Evolutionary conservation across 2,797 vertebrate species (phyloP), one percentile per base, ranked within the genome.

Genomic region (Arremon brunneinucha): DNA sequence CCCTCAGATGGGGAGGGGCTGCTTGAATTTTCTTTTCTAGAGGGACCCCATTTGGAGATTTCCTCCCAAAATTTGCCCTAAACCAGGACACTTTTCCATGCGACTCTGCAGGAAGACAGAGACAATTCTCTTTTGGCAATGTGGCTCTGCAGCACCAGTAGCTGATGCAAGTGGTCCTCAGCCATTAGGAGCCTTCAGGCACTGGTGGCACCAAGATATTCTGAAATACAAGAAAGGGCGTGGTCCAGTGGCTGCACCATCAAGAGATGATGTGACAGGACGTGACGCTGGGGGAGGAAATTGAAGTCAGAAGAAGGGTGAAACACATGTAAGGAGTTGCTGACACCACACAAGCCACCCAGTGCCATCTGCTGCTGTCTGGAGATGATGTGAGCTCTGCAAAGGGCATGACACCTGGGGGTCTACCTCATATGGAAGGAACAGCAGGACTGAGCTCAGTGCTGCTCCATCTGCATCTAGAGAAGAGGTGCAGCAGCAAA

Each of bases 351-450:
- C 80, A 92, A 93, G 83, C 62, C 14, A 1, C 78, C 16, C 88
- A 92, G 83, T 89, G 90, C 92, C 81, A 94, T 92, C 96, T 96
- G 89, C 93, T 95, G 88, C 96, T 92, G 74, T 96, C 88, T 84
- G 79, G 69, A 92, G 86, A 93, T 90, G 77, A 93, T 87, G 88
- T 92, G 91, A 90, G 87, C 59, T 65, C 81, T 65, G 81, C 4
- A 37, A 89, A 94, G 87, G 90, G 70, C 83, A 79, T 0, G 17
- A 89, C 78, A 63, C 78, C 82, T 90, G 63, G 62, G 80, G 90
- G 59, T 95, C 94, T 90, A 82, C 86, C 89, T 90, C 90, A 93
- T 84, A 89, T 76, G 86, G 88, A 92, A 92, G 88, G 76, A 88
- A 90, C 74, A 83, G 53, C 62, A 91, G 80, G 72, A 88, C 18